A percentile compares a stretch with the other conserved stretches of the same genome.
These are phyloP conservation scores for Sylvilagus bachmani DNA, from an alignment of 2,113 vertebrate species.

Conservation along the genomic window DNA sequence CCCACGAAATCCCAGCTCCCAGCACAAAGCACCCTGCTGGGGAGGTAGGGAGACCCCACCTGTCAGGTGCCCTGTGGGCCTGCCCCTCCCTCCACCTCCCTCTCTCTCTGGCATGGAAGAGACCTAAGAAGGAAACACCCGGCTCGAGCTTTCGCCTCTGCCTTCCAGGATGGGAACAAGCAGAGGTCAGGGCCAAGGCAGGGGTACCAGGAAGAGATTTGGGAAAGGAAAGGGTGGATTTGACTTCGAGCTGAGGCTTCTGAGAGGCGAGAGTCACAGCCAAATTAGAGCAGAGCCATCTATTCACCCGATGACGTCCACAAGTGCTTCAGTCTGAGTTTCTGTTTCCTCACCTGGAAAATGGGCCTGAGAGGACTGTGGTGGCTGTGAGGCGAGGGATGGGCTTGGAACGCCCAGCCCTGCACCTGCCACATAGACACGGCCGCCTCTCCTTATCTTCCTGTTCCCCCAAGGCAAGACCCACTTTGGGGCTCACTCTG, in stretches of 20 bases:
- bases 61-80: not conserved
- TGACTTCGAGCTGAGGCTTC: not conserved
- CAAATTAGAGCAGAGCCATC: not conserved
- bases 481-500: not conserved
- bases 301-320: not conserved
- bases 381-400: not conserved
- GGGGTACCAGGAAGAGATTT: not conserved
- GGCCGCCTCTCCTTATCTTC: not conserved
- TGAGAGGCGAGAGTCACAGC: not conserved
- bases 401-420: not conserved
- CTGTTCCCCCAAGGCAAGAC: not conserved
- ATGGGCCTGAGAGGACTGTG: not conserved
- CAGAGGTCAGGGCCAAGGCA: no score
- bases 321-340: not conserved
- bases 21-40: not conserved
- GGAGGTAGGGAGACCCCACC: not conserved
- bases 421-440: not conserved
- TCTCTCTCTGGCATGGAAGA: not conserved
- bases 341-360: not conserved
- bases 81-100: accelerated
- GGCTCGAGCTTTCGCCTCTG: no score
- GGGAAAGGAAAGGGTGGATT: not conserved
- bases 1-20: not conserved
- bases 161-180: not conserved
- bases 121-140: not conserved